These are phyloP conservation scores for Odobenus rosmarus DNA, from an alignment of 2,113 vertebrate species.

Conservation along the genomic window DNA sequence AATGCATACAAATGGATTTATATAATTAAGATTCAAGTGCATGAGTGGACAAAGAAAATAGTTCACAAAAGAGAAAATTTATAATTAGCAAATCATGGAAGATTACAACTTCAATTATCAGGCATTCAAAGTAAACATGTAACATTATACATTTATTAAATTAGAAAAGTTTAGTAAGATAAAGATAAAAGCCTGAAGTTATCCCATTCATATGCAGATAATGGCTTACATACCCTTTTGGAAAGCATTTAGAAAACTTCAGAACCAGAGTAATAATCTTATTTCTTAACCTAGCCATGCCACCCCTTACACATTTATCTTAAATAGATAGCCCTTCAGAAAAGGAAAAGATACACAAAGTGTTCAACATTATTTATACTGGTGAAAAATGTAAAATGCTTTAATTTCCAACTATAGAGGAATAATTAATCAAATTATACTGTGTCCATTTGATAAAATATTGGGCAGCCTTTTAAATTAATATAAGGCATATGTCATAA, in stretches of 20 bases:
- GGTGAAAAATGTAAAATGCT: background rate
- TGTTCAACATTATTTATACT: background rate
- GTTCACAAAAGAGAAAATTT: background rate
- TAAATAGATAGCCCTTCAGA: background rate
- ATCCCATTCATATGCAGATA: background rate
- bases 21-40: background rate
- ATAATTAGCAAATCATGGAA: background rate
- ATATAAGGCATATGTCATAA: background rate
- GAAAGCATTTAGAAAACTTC: conserved; percentile 44
- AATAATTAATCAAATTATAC: conserved; percentile 7
- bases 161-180: background rate
- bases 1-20: background rate
- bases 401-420: background rate
- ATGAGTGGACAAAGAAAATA: background rate
- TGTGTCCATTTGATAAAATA: background rate
- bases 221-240: background rate
- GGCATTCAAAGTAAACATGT: background rate
- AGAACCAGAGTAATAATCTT: background rate
- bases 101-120: background rate
- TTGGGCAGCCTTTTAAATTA: background rate
- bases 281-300: background rate
- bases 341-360: background rate
- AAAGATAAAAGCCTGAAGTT: background rate
- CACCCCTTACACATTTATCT: conserved; percentile 18
- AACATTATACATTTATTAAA: background rate